Conservation (phyloP, 2,113 vertebrate genomes). For the Cebus imitator region DNA sequence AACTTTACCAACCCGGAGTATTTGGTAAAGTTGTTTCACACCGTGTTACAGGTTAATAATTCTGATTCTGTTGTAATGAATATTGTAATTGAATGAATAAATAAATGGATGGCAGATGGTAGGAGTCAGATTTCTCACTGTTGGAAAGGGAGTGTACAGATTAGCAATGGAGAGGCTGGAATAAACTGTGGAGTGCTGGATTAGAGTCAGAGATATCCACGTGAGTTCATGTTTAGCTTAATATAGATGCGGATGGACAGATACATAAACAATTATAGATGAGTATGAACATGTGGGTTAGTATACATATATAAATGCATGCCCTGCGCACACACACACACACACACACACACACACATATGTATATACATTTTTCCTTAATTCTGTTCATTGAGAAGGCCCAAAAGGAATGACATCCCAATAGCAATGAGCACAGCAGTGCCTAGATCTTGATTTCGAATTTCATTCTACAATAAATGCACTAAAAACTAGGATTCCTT, state of each 20-base stretch:
- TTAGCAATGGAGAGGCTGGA: background rate
- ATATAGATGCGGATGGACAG: background rate
- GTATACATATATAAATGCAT: background rate
- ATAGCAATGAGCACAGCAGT: background rate
- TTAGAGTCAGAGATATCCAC: background rate
- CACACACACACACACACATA: background rate
- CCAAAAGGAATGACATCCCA: background rate
- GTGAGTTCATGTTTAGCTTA: background rate
- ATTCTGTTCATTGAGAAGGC: background rate
- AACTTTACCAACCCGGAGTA: too few relatives aligned
- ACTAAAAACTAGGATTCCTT: background rate
- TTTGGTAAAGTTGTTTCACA: background rate
- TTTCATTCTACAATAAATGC: background rate
- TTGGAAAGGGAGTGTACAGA: background rate
- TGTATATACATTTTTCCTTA: background rate
- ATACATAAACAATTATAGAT: background rate
- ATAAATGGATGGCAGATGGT: background rate
- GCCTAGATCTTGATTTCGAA: background rate
- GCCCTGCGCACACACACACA: background rate
- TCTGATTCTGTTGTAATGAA: background rate
- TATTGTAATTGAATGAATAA: background rate
- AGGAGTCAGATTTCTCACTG: background rate
- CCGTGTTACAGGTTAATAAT: background rate
- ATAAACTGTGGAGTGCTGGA: background rate
- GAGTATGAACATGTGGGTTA: background rate